Conservation (phyloP, 2,113 vertebrate genomes). For the Ictalurus punctatus region DNA sequence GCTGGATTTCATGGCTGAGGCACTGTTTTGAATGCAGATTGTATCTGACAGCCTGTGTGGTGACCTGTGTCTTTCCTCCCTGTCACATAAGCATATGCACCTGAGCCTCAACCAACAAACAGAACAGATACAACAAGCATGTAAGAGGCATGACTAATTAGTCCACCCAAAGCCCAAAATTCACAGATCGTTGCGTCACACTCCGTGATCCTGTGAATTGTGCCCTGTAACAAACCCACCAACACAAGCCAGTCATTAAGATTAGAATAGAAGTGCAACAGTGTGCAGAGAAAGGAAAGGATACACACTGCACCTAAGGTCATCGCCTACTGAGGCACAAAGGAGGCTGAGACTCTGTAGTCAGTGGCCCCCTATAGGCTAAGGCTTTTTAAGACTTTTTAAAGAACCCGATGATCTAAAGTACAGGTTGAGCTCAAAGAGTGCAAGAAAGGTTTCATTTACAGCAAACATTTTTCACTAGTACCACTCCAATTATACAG, state of each 20-base stretch:
- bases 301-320: background rate
- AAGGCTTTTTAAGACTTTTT: background rate
- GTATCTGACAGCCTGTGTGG: conserved; percentile 61
- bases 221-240: conserved; percentile 7
- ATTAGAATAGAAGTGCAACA: conserved; percentile 30
- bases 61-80: conserved; percentile 39
- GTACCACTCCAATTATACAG: conserved; percentile 23
- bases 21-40: conserved; percentile 48
- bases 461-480: conserved; percentile 55
- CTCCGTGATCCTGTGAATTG: conserved; percentile 22
- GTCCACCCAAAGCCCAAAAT: conserved; percentile 45
- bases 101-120: conserved; percentile 47
- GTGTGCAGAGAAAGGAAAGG: background rate
- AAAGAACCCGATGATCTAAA: background rate
- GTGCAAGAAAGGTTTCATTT: conserved; percentile 61
- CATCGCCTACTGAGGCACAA: background rate
- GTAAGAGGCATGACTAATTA: conserved; percentile 62
- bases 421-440: conserved; percentile 52
- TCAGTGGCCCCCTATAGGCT: background rate
- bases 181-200: conserved; percentile 50
- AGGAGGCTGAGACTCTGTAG: background rate
- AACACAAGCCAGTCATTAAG: conserved; percentile 35
- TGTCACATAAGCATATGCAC: conserved; percentile 44
- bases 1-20: conserved; percentile 9
- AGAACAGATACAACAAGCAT: conserved; percentile 55